Conservation (phyloP, 1,140 invertebrate species). For the Pectinophora gossypiella region DNA sequence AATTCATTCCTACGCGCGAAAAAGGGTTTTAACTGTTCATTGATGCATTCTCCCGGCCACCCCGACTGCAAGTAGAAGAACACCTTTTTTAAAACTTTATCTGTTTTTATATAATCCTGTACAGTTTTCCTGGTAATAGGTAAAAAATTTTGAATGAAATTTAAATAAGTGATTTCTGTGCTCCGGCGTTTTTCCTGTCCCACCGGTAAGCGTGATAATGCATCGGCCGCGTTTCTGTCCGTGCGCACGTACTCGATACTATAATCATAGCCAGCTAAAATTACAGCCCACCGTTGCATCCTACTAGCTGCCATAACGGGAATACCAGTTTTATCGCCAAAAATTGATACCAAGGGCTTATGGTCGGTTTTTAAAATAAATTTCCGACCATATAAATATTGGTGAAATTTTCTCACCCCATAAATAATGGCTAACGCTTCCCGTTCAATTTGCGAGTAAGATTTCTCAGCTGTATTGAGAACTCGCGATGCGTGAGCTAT, state of each 20-base stretch:
- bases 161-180: background rate
- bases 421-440: slow-evolving; percentile 35
- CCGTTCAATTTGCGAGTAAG: slow-evolving; percentile 42
- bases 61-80: slow-evolving; percentile 9
- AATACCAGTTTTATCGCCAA: slow-evolving; percentile 23
- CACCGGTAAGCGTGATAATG: background rate
- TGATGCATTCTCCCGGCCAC: slow-evolving; percentile 7
- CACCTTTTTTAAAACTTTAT: background rate
- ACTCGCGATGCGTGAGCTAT: slow-evolving; percentile 57
- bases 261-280: slow-evolving; percentile 15
- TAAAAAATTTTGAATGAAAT: slow-evolving; percentile 6
- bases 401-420: slow-evolving; percentile 41
- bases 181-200: background rate
- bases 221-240: slow-evolving; percentile 2
- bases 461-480: slow-evolving; percentile 36
- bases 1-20: slow-evolving; percentile 18
- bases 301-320: slow-evolving; percentile 6
- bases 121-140: background rate
- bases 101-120: background rate
- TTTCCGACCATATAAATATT: slow-evolving; percentile 55
- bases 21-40: slow-evolving; percentile 11
- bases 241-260: slow-evolving; percentile 13
- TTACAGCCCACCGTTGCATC: too few relatives aligned
- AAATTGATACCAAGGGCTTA: slow-evolving; percentile 56
- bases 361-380: slow-evolving; percentile 62